These are phyloP conservation scores for Gadus macrocephalus DNA, from an alignment of 2,113 vertebrate genomes.

Conservation along the genomic window DNA sequence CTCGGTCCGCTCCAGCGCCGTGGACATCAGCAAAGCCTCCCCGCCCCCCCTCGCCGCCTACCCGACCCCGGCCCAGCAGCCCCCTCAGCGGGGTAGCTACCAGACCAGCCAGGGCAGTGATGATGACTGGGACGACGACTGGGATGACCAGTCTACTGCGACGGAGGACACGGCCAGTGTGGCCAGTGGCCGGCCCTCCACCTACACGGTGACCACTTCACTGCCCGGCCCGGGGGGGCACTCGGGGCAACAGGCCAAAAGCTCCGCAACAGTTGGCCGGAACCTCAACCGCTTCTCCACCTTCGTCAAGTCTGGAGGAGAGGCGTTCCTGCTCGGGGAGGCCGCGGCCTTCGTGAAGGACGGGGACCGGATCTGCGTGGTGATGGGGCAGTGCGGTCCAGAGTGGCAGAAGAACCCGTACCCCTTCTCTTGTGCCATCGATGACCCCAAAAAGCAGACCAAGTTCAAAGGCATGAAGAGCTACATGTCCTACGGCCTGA, in stretches of 20 bases:
- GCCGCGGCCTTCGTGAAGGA: slow-evolving; percentile 87
- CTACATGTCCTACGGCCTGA: slow-evolving; percentile 93
- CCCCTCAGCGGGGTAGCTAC: slow-evolving; percentile 58
- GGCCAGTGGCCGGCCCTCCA: slow-evolving; percentile 55
- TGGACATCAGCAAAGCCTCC: slow-evolving; percentile 45
- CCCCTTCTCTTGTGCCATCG: slow-evolving; percentile 89
- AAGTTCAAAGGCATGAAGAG: slow-evolving; percentile 99
- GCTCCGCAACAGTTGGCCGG: slow-evolving; percentile 86
- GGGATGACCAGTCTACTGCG: slow-evolving; percentile 84
- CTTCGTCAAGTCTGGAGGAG: slow-evolving; percentile 93
- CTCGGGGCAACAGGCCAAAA: slow-evolving; percentile 74
- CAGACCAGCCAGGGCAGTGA: slow-evolving; percentile 88
- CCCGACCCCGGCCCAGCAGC: slow-evolving; percentile 49
- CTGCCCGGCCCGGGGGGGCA: slow-evolving; percentile 58
- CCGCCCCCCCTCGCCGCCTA: slow-evolving; percentile 22
- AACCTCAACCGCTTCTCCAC: slow-evolving; percentile 97
- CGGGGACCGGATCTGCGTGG: slow-evolving; percentile 87
- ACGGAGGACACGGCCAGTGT: slow-evolving; percentile 69
- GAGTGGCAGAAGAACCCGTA: slow-evolving; percentile 95
- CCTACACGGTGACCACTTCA: slow-evolving; percentile 75
- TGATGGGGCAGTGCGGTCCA: slow-evolving; percentile 81
- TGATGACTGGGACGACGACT: slow-evolving; percentile 96
- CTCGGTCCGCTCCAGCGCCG: slow-evolving; percentile 19
- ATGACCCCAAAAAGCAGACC: slow-evolving; percentile 97
- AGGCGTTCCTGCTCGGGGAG: slow-evolving; percentile 92